Base-by-base conservation (phyloP, 2,888 invertebrate genomes). In the Acleris literana region DNA sequence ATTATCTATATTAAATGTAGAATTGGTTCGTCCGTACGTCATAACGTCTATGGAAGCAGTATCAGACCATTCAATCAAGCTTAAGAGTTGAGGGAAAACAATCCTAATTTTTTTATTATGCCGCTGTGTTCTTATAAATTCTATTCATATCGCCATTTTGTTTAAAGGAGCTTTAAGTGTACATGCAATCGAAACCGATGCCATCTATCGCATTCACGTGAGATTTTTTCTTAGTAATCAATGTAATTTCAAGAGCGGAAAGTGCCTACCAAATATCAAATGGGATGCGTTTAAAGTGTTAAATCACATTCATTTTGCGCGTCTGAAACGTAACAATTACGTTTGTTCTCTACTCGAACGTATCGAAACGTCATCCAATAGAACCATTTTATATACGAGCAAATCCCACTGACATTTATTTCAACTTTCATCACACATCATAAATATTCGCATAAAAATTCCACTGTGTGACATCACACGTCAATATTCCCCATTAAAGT, bases 21-120 rank as follows among this genome's bases (percentile, higher is more conserved):
- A 59, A 59, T 20, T 51, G 51, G 49, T 33, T 22, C 11, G 33
- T 6, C 22, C 57, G 16, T 22, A 48, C 68, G 68, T 59, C 72
- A 71, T 66, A 76, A 68, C 72, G 72, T 71, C 75, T 68, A 70
- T 74, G 77, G 75, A 79, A 86, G 85, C 86, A 81, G 77, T 79
- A 72, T 79, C 82, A 81, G 83, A 84, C 83, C 80, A 81, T 78
- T 77, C 76, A 58, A 71, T 46, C 25, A 66, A 84, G 83, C 83
- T 76, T 78, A 74, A 76, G 77, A 73, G 74, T 75, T 75, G 72
- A 79, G 78, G 76, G 81, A 81, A 84, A 83, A 78, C 78, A 78
- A 83, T 74, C 76, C 82, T 85, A n/a, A 86, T 80, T 68, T 68
- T 69, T 68, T 70, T 72, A 72, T 79, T 80, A 79, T 80, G 81